Conservation (phyloP, 2,797 vertebrate genomes). For the Saxicola maurus region DNA sequence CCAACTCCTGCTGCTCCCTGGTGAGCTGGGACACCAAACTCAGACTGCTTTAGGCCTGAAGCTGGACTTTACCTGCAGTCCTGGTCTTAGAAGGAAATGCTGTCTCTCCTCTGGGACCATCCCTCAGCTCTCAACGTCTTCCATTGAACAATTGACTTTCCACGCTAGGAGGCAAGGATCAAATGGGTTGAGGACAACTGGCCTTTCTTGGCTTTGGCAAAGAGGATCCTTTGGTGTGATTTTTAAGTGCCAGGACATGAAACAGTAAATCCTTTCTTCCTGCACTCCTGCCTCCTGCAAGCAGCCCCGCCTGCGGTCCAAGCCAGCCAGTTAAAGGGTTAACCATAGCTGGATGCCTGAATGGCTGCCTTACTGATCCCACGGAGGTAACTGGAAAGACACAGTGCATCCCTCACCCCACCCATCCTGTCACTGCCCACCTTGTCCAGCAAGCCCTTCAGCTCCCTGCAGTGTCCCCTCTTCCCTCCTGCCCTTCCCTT, state of each 20-base stretch:
- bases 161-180: not conserved
- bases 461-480: not conserved
- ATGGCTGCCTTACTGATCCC: constrained; percentile 76
- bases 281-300: constrained; percentile 45
- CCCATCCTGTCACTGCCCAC: not conserved
- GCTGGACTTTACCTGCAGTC: not conserved
- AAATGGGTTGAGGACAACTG: constrained; percentile 50
- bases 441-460: not conserved
- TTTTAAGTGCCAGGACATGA: constrained; percentile 65
- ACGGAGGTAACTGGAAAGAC: constrained; percentile 68
- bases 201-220: constrained; percentile 19
- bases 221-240: constrained; percentile 48
- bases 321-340: constrained; percentile 59
- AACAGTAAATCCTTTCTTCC: constrained; percentile 46
- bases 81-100: constrained; percentile 1
- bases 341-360: constrained; percentile 64
- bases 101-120: not conserved
- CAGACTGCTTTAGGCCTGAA: not conserved
- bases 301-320: constrained; percentile 16
- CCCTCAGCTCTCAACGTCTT: not conserved
- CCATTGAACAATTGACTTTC: not conserved
- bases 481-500: not conserved
- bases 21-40: not conserved
- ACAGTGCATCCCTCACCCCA: constrained; percentile 3
- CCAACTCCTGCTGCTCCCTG: not conserved